Conservation (phyloP, 2,113 vertebrate species). For the Pelmatolapia mariae region DNA sequence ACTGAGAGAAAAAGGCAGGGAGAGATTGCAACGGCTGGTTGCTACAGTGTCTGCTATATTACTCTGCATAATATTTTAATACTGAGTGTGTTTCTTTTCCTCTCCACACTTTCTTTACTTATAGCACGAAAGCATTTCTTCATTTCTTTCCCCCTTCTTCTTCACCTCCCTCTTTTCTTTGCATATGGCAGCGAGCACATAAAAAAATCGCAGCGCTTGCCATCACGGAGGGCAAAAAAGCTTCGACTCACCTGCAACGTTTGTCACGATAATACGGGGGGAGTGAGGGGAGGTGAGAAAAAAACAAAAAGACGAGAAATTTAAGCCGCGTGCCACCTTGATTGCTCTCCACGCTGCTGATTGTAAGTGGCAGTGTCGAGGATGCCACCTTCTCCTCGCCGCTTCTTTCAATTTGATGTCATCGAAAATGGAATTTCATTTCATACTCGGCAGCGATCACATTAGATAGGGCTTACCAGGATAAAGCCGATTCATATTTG, state of each 20-base stretch:
- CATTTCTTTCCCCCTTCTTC: neutral
- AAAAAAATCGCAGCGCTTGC: conserved; percentile 8
- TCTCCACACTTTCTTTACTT: neutral
- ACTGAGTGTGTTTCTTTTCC: neutral
- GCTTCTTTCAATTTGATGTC: conserved; percentile 55
- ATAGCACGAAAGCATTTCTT: neutral
- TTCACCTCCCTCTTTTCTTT: neutral
- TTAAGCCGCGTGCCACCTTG: conserved; percentile 37
- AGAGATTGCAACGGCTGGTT: neutral
- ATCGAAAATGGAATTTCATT: conserved; percentile 58
- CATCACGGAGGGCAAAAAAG: conserved; percentile 13
- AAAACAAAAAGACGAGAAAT: conserved; percentile 1
- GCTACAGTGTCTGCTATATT: neutral
- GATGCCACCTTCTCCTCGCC: conserved; percentile 44
- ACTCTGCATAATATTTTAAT: conserved; percentile 22
- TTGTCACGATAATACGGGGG: conserved; percentile 3
- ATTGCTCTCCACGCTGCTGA: conserved; percentile 61
- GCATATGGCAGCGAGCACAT: neutral
- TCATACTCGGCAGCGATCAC: conserved; percentile 41
- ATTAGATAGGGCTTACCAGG: conserved; percentile 52
- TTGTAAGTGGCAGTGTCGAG: conserved; percentile 55
- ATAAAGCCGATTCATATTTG: conserved; percentile 54
- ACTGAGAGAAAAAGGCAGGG: neutral
- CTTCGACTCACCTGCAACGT: neutral
- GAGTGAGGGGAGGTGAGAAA: neutral